Percentiles rank a stretch among this genome's conserved stretches.
Conservation (phyloP, 2,888 invertebrate genomes). For the Erannis defoliaria region DNA sequence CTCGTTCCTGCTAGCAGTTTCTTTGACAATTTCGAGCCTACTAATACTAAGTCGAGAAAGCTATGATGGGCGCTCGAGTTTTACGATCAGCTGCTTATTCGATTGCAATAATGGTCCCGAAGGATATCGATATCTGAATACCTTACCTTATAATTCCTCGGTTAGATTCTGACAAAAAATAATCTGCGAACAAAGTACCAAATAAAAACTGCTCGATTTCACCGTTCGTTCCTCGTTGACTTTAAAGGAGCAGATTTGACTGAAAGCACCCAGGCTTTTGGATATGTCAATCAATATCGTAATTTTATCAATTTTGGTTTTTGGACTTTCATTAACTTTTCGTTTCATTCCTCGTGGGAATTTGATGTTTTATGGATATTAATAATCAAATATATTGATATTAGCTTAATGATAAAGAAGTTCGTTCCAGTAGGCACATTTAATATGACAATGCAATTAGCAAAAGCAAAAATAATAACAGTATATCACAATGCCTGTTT, state of each 20-base stretch:
- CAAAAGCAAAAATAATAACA: conserved; percentile 44
- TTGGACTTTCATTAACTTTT: conserved; percentile 73
- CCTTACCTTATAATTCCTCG: conserved; percentile 24
- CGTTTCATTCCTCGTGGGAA: conserved; percentile 86
- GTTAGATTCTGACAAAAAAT: conserved; percentile 14
- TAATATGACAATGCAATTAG: conserved; percentile 39
- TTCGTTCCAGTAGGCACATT: conserved; percentile 71
- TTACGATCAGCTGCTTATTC: conserved; percentile 13
- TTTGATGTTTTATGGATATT: conserved; percentile 73
- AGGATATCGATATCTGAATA: conserved; percentile 3
- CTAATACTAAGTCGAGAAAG: background rate
- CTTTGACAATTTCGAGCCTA: conserved; percentile 18
- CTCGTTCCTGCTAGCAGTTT: conserved; percentile 12
- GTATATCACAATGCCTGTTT: conserved; percentile 27
- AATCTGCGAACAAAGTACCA: conserved; percentile 29
- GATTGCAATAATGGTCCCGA: background rate
- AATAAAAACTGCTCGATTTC: conserved; percentile 32
- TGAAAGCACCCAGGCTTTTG: conserved; percentile 83
- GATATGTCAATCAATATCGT: conserved; percentile 63
- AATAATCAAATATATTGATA: conserved; percentile 71
- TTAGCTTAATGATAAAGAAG: conserved; percentile 75
- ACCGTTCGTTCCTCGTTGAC: conserved; percentile 51
- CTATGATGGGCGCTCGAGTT: conserved; percentile 3
- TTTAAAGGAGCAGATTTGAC: conserved; percentile 57
- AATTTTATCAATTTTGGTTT: conserved; percentile 54